Evolutionary conservation across 2,888 invertebrate genomes (phyloP), one percentile per base, ranked within the genome.

Genomic region (Lycia hirtaria): DNA sequence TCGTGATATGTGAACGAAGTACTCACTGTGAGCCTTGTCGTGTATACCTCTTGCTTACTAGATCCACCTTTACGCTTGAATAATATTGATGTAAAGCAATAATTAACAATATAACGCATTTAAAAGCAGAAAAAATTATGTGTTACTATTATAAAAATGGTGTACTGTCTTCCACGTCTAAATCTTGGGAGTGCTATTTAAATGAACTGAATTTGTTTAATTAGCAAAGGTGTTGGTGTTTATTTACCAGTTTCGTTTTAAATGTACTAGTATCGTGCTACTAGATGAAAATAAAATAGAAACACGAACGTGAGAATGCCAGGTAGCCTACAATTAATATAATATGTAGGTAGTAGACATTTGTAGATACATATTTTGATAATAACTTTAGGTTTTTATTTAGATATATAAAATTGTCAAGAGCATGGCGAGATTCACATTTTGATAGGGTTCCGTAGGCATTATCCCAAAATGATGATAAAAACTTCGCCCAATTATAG

Each of bases 291-390:
- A 40, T 15, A 50, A 14, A 32, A 22, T 32, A 15, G n/a, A n/a
- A n/a, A 15, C 50, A 41, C 20, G 7, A n/a, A 28, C 19, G 10
- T 15, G 37, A 38, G 38, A 22, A 44, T 41, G 38, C 47, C 54
- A 40, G 41, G 15, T 47, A 54, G 53, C 20, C 32, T 56, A 47
- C 45, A 51, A 49, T n/a, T n/a, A n/a, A n/a, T n/a, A n/a, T n/a
- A n/a, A 6, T 30, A 50, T 59, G 24, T 54, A 53, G 54, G 17
- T 62, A 55, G 50, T 60, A 35, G 10, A 52, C 56, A 45, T 64
- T 43, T 67, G 45, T 45, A 45, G 28, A 59, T 62, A 67, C 58
- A 60, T 61, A 65, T 45, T 58, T 61, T 54, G 37, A 45, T 50
- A 28, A 45, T 50, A 38, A 47, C 9, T 43, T 55, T 48, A 38